Evolutionary conservation across 2,888 invertebrate genomes (phyloP).

Genomic region (Sinhomidia bicolor): DNA sequence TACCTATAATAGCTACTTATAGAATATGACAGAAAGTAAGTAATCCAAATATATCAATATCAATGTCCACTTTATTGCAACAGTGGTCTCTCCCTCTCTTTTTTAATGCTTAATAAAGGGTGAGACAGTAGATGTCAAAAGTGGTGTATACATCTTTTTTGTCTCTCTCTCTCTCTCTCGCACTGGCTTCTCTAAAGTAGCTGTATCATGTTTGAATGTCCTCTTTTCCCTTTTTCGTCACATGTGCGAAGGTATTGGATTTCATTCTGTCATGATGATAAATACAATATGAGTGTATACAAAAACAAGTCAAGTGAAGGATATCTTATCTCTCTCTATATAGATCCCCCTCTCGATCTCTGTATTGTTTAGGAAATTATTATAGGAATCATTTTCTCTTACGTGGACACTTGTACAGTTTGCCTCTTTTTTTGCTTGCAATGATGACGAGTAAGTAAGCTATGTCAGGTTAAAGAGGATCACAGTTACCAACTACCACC

Average conservation of each 20-base stretch:
- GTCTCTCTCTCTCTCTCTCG: background rate
- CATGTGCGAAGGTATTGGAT: conserved; percentile 66
- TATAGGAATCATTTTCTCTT: conserved; percentile 17
- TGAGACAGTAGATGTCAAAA: conserved; percentile 42
- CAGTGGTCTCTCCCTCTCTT: background rate
- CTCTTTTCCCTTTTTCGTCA: conserved; percentile 69
- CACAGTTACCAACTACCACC: background rate
- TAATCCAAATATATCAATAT: conserved; percentile 44
- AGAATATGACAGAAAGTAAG: background rate
- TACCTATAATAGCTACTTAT: background rate
- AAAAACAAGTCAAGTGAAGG: conserved; percentile 46
- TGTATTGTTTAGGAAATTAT: conserved; percentile 28
- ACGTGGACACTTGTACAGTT: background rate
- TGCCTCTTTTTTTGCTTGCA: background rate
- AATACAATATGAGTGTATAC: conserved; percentile 46
- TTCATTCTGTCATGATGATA: conserved; percentile 66
- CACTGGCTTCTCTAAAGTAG: conserved; percentile 52
- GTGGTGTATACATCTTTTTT: conserved; percentile 21
- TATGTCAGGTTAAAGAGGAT: conserved; percentile 20
- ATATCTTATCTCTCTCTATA: conserved; percentile 58
- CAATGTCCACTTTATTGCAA: conserved; percentile 33
- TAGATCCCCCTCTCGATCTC: background rate
- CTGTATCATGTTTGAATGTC: conserved; percentile 69
- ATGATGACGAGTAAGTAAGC: background rate
- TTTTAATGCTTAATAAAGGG: conserved; percentile 8